phyloP scores from a whole-genome alignment of 2,888 invertebrate genomes.

The Ceratothoa steindachneri region DNA sequence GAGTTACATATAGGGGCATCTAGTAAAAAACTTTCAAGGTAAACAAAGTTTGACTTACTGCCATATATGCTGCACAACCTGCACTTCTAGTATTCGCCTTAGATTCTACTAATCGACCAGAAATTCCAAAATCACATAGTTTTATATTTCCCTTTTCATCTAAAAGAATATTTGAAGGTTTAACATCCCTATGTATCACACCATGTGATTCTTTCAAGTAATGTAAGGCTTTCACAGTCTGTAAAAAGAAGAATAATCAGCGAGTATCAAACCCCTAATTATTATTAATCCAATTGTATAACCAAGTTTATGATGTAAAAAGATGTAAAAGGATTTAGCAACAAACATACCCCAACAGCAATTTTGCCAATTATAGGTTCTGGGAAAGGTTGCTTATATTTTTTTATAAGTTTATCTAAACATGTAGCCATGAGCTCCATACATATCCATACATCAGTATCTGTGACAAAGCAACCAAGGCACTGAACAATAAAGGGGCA shows the following conservation, averaged over 20 bases:
- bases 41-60: slow-evolving; percentile 67
- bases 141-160: slow-evolving; percentile 94
- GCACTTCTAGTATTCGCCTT: slow-evolving; percentile 95
- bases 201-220: slow-evolving; percentile 96
- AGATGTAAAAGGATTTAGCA: neutral
- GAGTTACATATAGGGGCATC: no score
- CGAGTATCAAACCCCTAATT: neutral
- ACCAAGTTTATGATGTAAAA: neutral
- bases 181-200: slow-evolving; percentile 96
- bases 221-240: slow-evolving; percentile 92
- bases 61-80: slow-evolving; percentile 99
- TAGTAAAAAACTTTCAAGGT: no score
- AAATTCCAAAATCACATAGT: slow-evolving; percentile 98
- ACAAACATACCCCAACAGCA: slow-evolving; percentile 77
- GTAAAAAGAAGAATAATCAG: slow-evolving; percentile 48
- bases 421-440: slow-evolving; percentile 99
- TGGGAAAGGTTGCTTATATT: slow-evolving; percentile 81
- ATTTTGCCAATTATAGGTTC: slow-evolving; percentile 95
- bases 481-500: slow-evolving; percentile 96
- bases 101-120: slow-evolving; percentile 94
- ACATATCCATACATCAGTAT: slow-evolving; percentile 98
- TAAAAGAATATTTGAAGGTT: slow-evolving; percentile 95
- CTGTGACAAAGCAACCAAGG: slow-evolving; percentile 94
- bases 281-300: neutral
- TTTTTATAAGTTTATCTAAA: slow-evolving; percentile 90